These are phyloP conservation scores for Cydia amplana DNA, from an alignment of 1,140 invertebrate genomes.

Conservation along the genomic window DNA sequence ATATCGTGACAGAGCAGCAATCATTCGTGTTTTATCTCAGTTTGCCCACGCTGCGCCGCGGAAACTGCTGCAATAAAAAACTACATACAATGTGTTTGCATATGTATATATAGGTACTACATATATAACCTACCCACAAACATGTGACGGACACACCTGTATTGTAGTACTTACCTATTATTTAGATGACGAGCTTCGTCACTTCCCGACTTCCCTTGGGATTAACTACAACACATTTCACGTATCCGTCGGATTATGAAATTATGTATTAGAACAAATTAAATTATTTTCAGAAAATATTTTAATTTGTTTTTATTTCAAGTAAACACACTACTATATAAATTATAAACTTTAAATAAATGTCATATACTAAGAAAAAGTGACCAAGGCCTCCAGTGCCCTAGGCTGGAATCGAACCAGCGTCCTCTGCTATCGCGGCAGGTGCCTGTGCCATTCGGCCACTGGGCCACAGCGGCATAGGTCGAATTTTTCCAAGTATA, in stretches of 20 bases:
- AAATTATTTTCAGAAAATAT: too few species aligned
- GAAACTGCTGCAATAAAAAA: conserved; percentile 74
- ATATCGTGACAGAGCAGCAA: conserved; percentile 72
- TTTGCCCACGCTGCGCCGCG: conserved; percentile 69
- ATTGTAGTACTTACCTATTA: conserved; percentile 1
- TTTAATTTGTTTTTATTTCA: too few species aligned
- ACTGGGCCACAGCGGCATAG: too few species aligned
- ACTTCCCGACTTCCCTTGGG: background rate
- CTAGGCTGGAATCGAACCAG: too few species aligned
- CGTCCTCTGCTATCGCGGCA: too few species aligned
- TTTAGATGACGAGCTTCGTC: background rate
- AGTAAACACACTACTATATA: too few species aligned
- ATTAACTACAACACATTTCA: background rate
- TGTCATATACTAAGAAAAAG: too few species aligned
- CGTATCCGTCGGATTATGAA: background rate
- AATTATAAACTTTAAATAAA: too few species aligned
- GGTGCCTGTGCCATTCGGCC: too few species aligned
- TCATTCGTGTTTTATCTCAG: conserved; percentile 76
- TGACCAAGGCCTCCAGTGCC: too few species aligned
- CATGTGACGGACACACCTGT: conserved; percentile 4
- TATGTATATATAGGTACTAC: background rate
- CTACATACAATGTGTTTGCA: conserved; percentile 45
- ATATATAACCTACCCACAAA: background rate
- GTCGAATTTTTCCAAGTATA: too few species aligned
- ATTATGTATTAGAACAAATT: too few species aligned